Base-by-base conservation (phyloP, 2,113 vertebrate species). In the Bos javanicus region DNA sequence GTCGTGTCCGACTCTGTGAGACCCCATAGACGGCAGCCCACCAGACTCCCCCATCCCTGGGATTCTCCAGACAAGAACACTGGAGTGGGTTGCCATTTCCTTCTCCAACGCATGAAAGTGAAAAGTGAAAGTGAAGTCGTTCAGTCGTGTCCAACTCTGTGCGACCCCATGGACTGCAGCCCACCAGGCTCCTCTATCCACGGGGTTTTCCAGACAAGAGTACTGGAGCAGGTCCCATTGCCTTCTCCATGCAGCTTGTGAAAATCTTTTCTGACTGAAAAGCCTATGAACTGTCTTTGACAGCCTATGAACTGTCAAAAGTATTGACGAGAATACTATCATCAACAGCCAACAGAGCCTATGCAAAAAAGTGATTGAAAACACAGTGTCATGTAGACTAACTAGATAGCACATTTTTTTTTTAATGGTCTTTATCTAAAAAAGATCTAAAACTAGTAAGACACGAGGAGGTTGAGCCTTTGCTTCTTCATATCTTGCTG, bases 201-300 rank as follows among this genome's bases (percentile, higher is more conserved):
- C 30, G 59, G 26, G 12, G 14, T 60, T 60, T 6, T 60, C 12
- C 26, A 60, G 59, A 12, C 26, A 30, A 60, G 26, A 60, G 6
- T 14, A 60, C 59, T 30, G 59, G 12, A 30, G 12, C 30, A 2
- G 26, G 59, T 60, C 12, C 26, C 12, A 30, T 30, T 30, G 59
- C 26, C 59, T 30, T 30, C 12, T 60, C 5, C 5, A 0, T 30
- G 48, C 14, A 64, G 25, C 26, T 64, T 80, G 60, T 71, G 23
- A 56, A 83, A 57, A 48, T 71, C 52, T 54, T 60, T 9, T 67
- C 19, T 94, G 50, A 95, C n/a, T 88, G 85, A 95, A n/a, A 39
- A 39, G 94, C 62, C 48, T 81, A 33, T 60, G 39, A 56, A 36
- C 46, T 80, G 6, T 62, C 48, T 39, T 39, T 39, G 39, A 39